phyloP scores from a whole-genome alignment of 2,888 invertebrate genomes.

The Eulithis testata region DNA sequence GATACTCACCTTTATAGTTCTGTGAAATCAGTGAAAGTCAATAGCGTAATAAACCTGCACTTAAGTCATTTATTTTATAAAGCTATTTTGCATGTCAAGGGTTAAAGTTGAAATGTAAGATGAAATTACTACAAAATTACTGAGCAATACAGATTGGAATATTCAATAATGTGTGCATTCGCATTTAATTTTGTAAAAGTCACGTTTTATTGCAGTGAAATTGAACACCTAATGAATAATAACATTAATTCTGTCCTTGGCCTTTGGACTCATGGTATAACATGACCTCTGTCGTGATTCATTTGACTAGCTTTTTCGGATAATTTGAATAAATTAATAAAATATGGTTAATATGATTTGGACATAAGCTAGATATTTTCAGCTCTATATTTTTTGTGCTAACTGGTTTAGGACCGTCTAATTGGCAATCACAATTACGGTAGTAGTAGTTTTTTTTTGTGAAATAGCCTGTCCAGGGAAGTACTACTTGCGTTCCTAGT shows the following conservation, averaged over 20 bases:
- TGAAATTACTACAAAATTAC: constrained; percentile 9
- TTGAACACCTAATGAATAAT: constrained; percentile 9
- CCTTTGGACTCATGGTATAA: constrained; percentile 26
- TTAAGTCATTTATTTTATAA: constrained; percentile 1
- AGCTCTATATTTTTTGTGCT: no score
- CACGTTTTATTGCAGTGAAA: constrained; percentile 23
- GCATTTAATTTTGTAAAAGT: constrained; percentile 25
- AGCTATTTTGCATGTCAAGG: not conserved
- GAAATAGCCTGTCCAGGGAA: no score
- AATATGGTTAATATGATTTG: not conserved
- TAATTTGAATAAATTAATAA: not conserved
- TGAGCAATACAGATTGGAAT: constrained; percentile 2
- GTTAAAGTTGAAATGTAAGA: constrained; percentile 14
- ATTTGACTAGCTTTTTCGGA: constrained; percentile 5
- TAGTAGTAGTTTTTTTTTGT: no score
- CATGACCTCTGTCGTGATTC: constrained; percentile 11
- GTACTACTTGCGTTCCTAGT: no score
- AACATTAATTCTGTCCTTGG: constrained; percentile 26
- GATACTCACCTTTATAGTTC: not conserved
- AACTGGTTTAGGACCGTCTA: no score
- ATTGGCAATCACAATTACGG: no score
- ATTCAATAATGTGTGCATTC: constrained; percentile 17
- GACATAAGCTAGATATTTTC: no score
- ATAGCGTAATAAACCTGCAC: not conserved
- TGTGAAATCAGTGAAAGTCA: constrained; percentile 14